Evolutionary conservation across 1,140 invertebrate genomes (phyloP), one percentile per base, ranked within the genome.

Genomic region (Bactericera cockerelli): DNA sequence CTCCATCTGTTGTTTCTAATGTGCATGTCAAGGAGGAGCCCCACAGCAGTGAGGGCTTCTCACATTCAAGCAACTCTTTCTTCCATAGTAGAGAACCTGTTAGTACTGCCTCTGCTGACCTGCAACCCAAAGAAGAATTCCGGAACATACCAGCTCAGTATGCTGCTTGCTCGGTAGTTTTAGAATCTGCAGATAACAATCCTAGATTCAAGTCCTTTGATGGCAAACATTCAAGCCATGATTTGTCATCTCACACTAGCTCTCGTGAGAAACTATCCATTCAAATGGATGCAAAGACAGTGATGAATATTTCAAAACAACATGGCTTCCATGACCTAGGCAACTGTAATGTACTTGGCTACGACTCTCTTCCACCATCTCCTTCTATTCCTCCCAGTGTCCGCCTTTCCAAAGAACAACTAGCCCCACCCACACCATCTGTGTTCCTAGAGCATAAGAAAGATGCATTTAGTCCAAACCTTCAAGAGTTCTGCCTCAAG

Each of bases 401-500:
- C 69, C 79, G 81, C 60, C 73, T 96, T 11, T 81, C 84, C 13
- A 82, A 85, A 66, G 92, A 97, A 67, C 89, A 95, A 68, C 78
- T 98, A 0, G 72, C 87, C 57, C 89, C 90, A 14, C 87, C 87
- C n/a, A 90, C 92, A 11, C 91, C 90, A 2, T 88, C 87, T 63
- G 87, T 95, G 2, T 89, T 86, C 67, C 76, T 99, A 22, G 95
- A 99, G 68, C 95, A 89, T 69, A 97, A 98, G 70, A 95, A 96
- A 68, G 93, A 98, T 67, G 95, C 93, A 0, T 95, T 96, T 70
- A 93, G 91, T 66, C 86, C 89, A 10, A 90, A 98, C 67, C 72
- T 99, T 10, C 94, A 98, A 71, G 93, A 98, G 67, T 98, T 98
- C 73, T 98, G 95, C 71, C 76, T 98, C 10, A 92, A 94, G 66